Conservation (phyloP, 2,797 vertebrate species). For the Somateria mollissima region DNA sequence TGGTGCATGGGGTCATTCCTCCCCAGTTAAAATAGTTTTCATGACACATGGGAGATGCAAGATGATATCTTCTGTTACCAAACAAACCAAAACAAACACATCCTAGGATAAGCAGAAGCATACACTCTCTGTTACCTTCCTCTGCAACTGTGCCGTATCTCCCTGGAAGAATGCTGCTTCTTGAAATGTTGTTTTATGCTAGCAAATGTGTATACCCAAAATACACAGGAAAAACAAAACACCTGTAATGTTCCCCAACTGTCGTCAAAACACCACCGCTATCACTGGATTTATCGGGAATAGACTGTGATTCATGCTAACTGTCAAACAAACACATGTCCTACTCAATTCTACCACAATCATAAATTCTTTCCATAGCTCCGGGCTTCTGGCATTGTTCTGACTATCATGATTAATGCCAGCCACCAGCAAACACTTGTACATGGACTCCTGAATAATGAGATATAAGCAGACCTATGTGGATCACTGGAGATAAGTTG, state of each 20-base stretch:
- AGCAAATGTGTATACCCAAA: neutral
- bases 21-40: neutral
- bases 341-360: neutral
- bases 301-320: slow-evolving; percentile 42
- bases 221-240: neutral
- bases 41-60: neutral
- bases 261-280: neutral
- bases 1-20: neutral
- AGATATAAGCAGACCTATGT: neutral
- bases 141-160: neutral
- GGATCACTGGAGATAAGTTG: neutral
- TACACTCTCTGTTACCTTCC: neutral
- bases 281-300: slow-evolving; percentile 15
- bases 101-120: neutral
- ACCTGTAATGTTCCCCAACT: neutral
- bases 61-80: neutral
- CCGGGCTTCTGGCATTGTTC: neutral
- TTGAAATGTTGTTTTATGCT: neutral
- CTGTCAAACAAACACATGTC: neutral
- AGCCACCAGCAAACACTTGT: neutral
- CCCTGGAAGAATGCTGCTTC: neutral
- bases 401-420: neutral
- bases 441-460: neutral
- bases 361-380: neutral
- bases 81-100: neutral